Percentiles rank a stretch among this genome's conserved stretches.
phyloP scores from a whole-genome alignment of 2,888 invertebrate genomes.

The Sarcophaga rosellei region DNA sequence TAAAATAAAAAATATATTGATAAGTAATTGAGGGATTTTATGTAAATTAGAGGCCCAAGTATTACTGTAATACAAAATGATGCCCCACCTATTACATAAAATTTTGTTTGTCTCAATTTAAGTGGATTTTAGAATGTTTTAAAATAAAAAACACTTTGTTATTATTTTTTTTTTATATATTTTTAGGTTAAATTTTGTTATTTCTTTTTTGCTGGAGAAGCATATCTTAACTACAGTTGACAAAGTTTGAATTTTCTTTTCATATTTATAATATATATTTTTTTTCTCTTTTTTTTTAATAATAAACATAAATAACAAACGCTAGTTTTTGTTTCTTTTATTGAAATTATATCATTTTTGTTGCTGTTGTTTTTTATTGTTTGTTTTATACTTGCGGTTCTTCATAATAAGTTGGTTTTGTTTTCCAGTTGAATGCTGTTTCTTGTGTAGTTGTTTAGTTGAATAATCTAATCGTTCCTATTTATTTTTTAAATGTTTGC shows the following conservation, averaged over 20 bases:
- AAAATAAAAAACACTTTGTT: constrained; percentile 46
- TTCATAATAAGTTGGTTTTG: constrained; percentile 4
- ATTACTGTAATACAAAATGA: background rate
- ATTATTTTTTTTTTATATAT: constrained; percentile 33
- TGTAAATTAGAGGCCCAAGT: too few relatives aligned
- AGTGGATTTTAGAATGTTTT: background rate
- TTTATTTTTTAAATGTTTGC: constrained; percentile 2
- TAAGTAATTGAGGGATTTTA: too few relatives aligned
- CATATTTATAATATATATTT: constrained; percentile 64
- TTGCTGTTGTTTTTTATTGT: constrained; percentile 38
- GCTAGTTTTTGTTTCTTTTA: constrained; percentile 52
- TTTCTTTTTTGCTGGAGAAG: constrained; percentile 65
- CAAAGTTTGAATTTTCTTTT: constrained; percentile 65
- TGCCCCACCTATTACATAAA: too few relatives aligned
- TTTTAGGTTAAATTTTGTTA: constrained; percentile 63
- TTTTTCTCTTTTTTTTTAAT: constrained; percentile 49
- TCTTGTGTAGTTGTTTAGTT: constrained; percentile 8
- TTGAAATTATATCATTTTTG: constrained; percentile 55
- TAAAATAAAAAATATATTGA: too few relatives aligned
- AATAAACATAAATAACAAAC: constrained; percentile 68
- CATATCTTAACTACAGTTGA: constrained; percentile 68
- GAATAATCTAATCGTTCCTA: background rate
- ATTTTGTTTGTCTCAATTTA: background rate
- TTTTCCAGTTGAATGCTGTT: constrained; percentile 12
- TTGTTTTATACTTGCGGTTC: constrained; percentile 17